Percentiles rank a stretch among this genome's conserved stretches.
Evolutionary conservation across 2,888 invertebrate genomes (phyloP).

Genomic region (Charanyca ferruginea): DNA sequence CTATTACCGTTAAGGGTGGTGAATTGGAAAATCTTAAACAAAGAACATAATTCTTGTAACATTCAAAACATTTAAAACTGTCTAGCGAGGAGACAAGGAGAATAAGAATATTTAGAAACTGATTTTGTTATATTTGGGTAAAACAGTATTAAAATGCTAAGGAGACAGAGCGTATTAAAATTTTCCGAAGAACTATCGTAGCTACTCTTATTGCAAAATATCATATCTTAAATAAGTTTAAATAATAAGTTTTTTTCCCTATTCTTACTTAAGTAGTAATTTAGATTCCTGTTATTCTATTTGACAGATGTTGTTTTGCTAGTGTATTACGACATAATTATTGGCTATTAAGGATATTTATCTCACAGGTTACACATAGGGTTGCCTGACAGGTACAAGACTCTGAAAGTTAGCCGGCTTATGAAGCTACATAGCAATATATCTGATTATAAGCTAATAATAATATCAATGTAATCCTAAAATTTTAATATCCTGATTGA

Average conservation of each 20-base stretch:
- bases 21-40: slow-evolving; percentile 21
- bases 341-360: slow-evolving; percentile 42
- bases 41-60: neutral
- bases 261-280: slow-evolving; percentile 5
- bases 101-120: neutral
- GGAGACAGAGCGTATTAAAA: neutral
- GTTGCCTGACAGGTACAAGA: slow-evolving; percentile 65
- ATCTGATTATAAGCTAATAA: slow-evolving; percentile 34
- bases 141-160: neutral
- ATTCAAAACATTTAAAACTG: neutral
- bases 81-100: neutral
- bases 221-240: slow-evolving; percentile 29
- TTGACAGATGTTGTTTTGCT: slow-evolving; percentile 15
- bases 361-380: no score
- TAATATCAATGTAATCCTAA: slow-evolving; percentile 17
- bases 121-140: neutral
- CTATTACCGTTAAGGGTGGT: neutral
- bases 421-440: slow-evolving; percentile 33
- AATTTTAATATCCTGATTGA: slow-evolving; percentile 18
- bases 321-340: slow-evolving; percentile 35
- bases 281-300: slow-evolving; percentile 16
- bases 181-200: slow-evolving; percentile 13
- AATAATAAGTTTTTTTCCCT: slow-evolving; percentile 42
- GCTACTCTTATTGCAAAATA: neutral
- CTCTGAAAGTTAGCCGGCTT: slow-evolving; percentile 59